These are phyloP conservation scores for Dendrophyllia cribrosa DNA, from an alignment of 64 coral and sea anemone genomes.

Conservation along the genomic window DNA sequence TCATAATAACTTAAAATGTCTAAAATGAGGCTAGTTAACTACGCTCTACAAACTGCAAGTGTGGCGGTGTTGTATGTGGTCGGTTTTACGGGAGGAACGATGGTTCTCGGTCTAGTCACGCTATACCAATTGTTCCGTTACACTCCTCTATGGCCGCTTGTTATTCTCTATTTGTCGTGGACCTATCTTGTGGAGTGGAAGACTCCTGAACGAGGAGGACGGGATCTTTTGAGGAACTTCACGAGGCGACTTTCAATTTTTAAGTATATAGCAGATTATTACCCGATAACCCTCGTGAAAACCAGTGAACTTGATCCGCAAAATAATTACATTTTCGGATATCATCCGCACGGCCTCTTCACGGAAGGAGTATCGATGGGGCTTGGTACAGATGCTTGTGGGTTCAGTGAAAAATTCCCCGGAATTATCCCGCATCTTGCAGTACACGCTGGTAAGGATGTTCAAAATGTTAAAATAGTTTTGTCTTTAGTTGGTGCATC, in stretches of 20 bases:
- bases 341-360: conserved; percentile 76
- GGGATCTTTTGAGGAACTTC: conserved; percentile 38
- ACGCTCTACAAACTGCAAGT: conserved; percentile 14
- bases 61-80: conserved; percentile 19
- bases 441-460: neutral
- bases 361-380: conserved; percentile 69
- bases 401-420: conserved; percentile 76
- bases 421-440: conserved; percentile 79
- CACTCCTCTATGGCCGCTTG: conserved; percentile 53
- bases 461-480: too few species aligned
- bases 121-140: conserved; percentile 45
- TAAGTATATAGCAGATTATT: conserved; percentile 81
- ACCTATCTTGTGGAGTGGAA: conserved; percentile 70
- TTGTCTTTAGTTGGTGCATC: too few species aligned
- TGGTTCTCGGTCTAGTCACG: conserved; percentile 21
- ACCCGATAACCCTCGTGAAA: conserved; percentile 78
- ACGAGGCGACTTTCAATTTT: conserved; percentile 64
- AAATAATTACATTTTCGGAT: conserved; percentile 82
- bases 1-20: too few species aligned
- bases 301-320: conserved; percentile 78
- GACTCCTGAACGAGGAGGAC: conserved; percentile 57
- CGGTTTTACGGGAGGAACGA: conserved; percentile 25
- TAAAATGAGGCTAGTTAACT: conserved; percentile 6
- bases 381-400: conserved; percentile 62
- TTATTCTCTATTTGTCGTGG: conserved; percentile 74